These are phyloP conservation scores for Calameuta filiformis DNA, from an alignment of 2,888 invertebrate species.

Conservation along the genomic window DNA sequence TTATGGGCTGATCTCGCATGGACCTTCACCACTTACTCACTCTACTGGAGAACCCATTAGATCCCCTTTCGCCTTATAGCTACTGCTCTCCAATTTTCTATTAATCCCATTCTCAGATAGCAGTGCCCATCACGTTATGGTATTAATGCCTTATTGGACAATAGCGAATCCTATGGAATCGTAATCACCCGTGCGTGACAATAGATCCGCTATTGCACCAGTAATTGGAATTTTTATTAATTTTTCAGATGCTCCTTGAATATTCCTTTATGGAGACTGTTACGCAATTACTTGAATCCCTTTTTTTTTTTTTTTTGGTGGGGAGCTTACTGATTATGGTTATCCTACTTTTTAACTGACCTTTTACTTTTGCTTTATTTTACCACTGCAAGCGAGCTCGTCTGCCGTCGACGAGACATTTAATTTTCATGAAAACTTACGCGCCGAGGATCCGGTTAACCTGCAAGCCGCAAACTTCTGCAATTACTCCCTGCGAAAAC, in stretches of 20 bases:
- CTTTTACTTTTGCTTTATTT: background rate
- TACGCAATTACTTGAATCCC: background rate
- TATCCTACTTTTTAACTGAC: background rate
- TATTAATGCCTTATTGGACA: background rate
- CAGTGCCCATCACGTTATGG: background rate
- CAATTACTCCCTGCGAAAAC: background rate
- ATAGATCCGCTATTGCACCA: background rate
- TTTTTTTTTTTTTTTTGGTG: too few species aligned
- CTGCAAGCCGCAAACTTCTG: background rate
- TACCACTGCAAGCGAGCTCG: background rate
- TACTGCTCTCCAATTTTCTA: background rate
- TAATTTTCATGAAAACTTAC: slow-evolving; percentile 34
- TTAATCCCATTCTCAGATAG: background rate
- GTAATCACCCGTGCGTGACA: background rate
- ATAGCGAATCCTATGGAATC: background rate
- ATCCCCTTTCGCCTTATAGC: background rate
- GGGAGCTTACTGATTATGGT: background rate
- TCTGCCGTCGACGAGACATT: slow-evolving; percentile 14
- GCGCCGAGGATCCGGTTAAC: background rate
- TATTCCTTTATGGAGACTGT: background rate
- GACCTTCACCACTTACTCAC: background rate
- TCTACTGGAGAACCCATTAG: background rate
- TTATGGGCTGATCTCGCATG: background rate
- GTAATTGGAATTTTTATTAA: background rate
- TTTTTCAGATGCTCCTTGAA: background rate